These are phyloP conservation scores for Ridgeia piscesae DNA, from an alignment of 1,140 invertebrate species.

Conservation along the genomic window DNA sequence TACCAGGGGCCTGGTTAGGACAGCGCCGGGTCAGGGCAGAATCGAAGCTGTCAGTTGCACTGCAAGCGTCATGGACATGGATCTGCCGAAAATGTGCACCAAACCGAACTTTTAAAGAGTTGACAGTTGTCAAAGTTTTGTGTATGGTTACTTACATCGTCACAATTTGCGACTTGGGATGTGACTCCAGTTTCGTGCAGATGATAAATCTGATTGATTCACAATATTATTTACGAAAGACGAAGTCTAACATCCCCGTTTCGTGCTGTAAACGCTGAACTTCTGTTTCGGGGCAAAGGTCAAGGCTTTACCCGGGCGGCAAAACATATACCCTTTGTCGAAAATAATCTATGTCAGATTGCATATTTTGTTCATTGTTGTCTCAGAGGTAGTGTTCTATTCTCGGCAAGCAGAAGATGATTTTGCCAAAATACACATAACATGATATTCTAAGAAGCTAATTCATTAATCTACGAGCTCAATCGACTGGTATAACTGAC, in stretches of 20 bases:
- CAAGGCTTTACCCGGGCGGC: neutral
- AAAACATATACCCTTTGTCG: neutral
- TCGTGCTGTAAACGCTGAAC: neutral
- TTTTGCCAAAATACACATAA: neutral
- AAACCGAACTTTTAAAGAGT: neutral
- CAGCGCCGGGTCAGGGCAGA: too few species aligned
- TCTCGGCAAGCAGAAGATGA: neutral
- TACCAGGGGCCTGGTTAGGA: too few species aligned
- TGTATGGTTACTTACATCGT: neutral
- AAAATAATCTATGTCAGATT: neutral
- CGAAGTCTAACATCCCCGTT: neutral
- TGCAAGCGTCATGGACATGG: too few species aligned
- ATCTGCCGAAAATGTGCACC: neutral
- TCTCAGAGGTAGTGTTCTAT: neutral
- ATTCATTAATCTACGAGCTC: neutral
- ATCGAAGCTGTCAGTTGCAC: too few species aligned
- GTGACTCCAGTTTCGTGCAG: neutral
- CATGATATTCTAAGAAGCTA: neutral
- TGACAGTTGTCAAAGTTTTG: neutral
- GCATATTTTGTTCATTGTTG: neutral
- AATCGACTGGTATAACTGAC: neutral
- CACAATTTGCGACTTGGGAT: neutral
- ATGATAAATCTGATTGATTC: neutral
- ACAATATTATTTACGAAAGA: neutral
- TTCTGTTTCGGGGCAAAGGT: neutral